phyloP scores from a whole-genome alignment of 2,113 vertebrate species.

The Nothoprocta pentlandii region DNA sequence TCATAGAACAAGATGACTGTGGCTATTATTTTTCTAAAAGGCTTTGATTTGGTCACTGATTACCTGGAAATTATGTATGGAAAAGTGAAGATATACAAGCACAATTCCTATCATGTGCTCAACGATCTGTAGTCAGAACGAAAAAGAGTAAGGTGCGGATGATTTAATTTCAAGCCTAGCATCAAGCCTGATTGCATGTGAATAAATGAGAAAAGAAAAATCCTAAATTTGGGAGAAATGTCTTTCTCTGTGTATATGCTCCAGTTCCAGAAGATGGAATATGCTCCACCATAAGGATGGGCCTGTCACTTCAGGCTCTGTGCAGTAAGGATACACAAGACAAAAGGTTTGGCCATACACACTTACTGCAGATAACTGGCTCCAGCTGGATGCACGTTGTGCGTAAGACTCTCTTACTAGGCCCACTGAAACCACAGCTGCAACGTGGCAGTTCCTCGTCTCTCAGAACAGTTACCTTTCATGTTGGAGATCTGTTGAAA shows the following conservation, averaged over 20 bases:
- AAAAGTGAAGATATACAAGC: not conserved
- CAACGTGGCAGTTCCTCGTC: not conserved
- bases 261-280: not conserved
- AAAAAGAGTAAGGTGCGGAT: not conserved
- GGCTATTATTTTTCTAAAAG: not conserved
- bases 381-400: not conserved
- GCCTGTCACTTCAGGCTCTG: fast-evolving
- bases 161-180: not conserved
- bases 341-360: not conserved
- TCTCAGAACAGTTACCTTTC: not conserved
- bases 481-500: not conserved
- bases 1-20: not conserved
- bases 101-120: not conserved
- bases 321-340: not conserved
- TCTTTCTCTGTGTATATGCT: not conserved
- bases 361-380: not conserved
- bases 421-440: not conserved
- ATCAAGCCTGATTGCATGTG: not conserved
- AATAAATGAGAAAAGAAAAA: not conserved
- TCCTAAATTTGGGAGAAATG: not conserved
- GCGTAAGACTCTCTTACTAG: not conserved
- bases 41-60: not conserved
- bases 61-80: not conserved
- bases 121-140: not conserved
- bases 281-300: not conserved